Evolutionary conservation across 37 sponge, comb jelly and placozoan species (phyloP).

Genomic region (Spongilla lacustris): DNA sequence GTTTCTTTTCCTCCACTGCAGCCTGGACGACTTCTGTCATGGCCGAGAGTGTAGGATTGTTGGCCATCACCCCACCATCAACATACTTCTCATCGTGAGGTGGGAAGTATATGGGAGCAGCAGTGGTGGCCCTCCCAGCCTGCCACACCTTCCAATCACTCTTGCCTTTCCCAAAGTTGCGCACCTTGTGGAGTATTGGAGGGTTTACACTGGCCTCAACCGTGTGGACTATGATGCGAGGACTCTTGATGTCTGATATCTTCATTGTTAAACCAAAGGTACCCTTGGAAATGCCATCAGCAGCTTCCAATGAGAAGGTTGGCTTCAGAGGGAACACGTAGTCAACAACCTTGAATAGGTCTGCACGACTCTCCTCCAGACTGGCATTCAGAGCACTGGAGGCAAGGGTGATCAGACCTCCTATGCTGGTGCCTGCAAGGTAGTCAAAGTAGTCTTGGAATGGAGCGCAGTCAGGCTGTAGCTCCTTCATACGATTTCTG

Average conservation of each 20-base stretch:
- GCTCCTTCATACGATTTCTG: slow-evolving; percentile 25
- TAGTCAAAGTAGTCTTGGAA: slow-evolving; percentile 55
- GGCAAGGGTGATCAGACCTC: slow-evolving; percentile 39
- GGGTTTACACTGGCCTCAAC: slow-evolving; percentile 52
- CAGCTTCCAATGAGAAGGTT: not conserved
- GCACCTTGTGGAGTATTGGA: slow-evolving; percentile 61
- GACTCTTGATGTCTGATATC: slow-evolving; percentile 37
- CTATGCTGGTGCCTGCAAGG: slow-evolving; percentile 70
- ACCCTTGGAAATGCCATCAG: not conserved
- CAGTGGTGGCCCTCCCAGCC: slow-evolving; percentile 16
- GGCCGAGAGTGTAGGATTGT: slow-evolving; percentile 23
- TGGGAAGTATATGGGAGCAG: slow-evolving; percentile 37
- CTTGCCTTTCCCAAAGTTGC: slow-evolving; percentile 50
- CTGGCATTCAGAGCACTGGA: not conserved
- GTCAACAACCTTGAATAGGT: slow-evolving; percentile 11
- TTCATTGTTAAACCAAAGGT: not conserved
- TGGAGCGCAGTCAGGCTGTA: slow-evolving; percentile 22
- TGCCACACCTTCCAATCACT: slow-evolving; percentile 46
- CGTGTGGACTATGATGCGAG: slow-evolving; percentile 55
- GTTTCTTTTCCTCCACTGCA: slow-evolving; percentile 18
- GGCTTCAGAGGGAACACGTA: slow-evolving; percentile 10
- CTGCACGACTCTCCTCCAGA: not conserved
- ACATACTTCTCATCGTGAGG: slow-evolving; percentile 22
- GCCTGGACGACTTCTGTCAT: slow-evolving; percentile 14
- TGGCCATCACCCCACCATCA: slow-evolving; percentile 38